Conservation (phyloP, 2,888 invertebrate genomes). For the Coelinius sp. region DNA sequence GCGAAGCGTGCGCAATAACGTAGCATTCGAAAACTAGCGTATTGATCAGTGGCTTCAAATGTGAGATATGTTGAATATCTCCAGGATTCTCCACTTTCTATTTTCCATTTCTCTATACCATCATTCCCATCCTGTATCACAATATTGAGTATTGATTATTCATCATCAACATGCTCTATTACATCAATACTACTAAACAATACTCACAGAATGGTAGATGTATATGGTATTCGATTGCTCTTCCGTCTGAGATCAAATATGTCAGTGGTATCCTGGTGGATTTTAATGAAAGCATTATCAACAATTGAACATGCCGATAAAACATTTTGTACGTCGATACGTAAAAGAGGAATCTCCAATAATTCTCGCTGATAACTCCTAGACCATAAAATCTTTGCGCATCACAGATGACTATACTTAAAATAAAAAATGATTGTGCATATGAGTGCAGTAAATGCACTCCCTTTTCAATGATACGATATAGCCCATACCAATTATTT, state of each 20-base stretch:
- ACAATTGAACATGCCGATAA: too few species aligned
- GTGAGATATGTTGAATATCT: conserved; percentile 4
- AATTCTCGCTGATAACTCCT: neutral
- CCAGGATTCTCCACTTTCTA: neutral
- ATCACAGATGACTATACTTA: neutral
- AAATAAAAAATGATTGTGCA: neutral
- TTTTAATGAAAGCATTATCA: too few species aligned
- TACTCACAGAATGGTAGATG: too few species aligned
- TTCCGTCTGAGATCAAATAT: too few species aligned
- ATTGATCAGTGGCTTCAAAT: conserved; percentile 10
- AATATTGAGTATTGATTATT: neutral
- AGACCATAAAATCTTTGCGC: neutral
- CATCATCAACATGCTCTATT: neutral
- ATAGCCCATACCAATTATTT: conserved; percentile 48
- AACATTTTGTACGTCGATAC: too few species aligned
- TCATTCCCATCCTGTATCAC: neutral
- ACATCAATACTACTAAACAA: too few species aligned
- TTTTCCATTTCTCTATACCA: neutral
- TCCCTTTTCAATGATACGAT: neutral
- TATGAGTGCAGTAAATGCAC: neutral
- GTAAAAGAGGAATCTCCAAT: too few species aligned
- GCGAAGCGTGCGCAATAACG: conserved; percentile 11
- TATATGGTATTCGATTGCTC: too few species aligned
- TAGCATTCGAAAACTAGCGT: neutral
- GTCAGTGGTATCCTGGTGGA: too few species aligned